Evolutionary conservation across 2,888 invertebrate genomes (phyloP).

Genomic region (Scaptomyza flava): DNA sequence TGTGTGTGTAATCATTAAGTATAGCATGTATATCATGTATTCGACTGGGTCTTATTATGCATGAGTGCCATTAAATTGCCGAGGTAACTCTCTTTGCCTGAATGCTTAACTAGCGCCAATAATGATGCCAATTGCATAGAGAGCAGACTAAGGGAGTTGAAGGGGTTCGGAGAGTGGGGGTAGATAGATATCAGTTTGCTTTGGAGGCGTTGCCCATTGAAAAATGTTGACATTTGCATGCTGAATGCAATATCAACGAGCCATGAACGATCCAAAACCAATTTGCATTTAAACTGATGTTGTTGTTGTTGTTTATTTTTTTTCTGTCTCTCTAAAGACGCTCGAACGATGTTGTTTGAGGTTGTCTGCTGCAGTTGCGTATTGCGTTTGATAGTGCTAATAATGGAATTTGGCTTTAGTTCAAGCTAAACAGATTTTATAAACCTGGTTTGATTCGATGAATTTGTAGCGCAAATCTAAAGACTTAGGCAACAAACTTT

Average conservation of each 20-base stretch:
- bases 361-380: constrained; percentile 39
- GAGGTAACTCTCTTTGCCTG: constrained; percentile 54
- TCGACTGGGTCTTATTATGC: constrained; percentile 55
- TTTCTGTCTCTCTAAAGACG: background rate
- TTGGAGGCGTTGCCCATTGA: constrained; percentile 34
- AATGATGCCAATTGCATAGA: constrained; percentile 35
- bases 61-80: constrained; percentile 67
- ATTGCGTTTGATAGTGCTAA: constrained; percentile 27
- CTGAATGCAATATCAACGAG: constrained; percentile 71
- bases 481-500: constrained; percentile 76
- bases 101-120: constrained; percentile 55
- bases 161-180: background rate
- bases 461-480: constrained; percentile 51
- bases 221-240: constrained; percentile 78
- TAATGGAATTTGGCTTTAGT: constrained; percentile 30
- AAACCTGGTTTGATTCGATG: constrained; percentile 29
- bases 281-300: constrained; percentile 60
- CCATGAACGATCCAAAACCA: constrained; percentile 61
- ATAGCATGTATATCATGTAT: constrained; percentile 65
- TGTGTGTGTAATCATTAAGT: constrained; percentile 61
- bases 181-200: background rate
- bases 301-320: background rate
- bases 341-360: constrained; percentile 11
- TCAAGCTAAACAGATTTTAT: constrained; percentile 39
- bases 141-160: background rate